Base-by-base conservation (phyloP, 2,113 vertebrate genomes). In the Heloderma charlesbogerti region DNA sequence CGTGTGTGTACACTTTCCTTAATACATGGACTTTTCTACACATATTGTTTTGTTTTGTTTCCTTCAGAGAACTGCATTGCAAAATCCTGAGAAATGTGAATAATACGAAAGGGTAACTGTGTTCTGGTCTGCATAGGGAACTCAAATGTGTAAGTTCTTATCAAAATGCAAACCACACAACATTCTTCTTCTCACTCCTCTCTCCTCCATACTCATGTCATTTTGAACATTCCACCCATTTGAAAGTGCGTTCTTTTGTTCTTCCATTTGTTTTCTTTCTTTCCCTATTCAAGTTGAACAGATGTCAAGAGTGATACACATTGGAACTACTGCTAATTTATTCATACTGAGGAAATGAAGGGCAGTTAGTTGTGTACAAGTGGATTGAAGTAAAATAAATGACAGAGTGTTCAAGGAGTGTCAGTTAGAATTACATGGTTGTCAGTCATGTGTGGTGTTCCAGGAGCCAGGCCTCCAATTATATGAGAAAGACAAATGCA, bases 241-340 rank as follows among this genome's bases (percentile, higher is more conserved):
- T 90, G 91, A 89, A 85, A 85, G 15, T 67, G 67, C 8, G 67
- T 54, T 90, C 18, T 77, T 37, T 22, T 40, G 7, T 79, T 79
- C 40, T 88, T 34, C 86, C 92, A 82, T 82, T 6, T 45, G 86
- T 94, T 63, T 27, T 25, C 34, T 54, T 54, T 13, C 6, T 90
- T 88, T 79, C 57, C 71, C 80, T 67, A 8, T 27, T 94, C 88
- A 96, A 96, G 91, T 91, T 95, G 94, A 96, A 91, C 86, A 86
- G 89, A 90, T 91, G 93, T 96, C 96, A 95, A 88, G 84, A 95
- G 94, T 94, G 93, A 96, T 95, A 90, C 69, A 95, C 69, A 95
- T 96, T 95, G 93, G 86, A 89, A 94, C 92, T n/a, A 92, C 90
- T 92, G 85, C 89, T 92, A 92, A 94, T 91, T 66, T 93, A 96